Evolutionary conservation across 2,113 vertebrate species (phyloP), one percentile per base, ranked within the genome.

Genomic region (Aegotheles bennettii): DNA sequence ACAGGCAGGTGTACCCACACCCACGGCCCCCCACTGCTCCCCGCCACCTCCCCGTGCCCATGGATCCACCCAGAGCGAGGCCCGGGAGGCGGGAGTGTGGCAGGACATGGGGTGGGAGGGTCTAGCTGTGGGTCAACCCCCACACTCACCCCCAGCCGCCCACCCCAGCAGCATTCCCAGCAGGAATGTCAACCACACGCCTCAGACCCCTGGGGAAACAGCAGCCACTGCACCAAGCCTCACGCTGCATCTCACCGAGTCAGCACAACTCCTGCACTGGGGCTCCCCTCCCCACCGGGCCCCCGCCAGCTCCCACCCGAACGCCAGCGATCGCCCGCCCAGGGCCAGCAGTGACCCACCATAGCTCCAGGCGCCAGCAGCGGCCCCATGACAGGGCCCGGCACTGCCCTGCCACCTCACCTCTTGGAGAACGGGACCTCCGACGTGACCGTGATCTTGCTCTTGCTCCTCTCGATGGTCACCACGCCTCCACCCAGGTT

Each of bases 351-450:
- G 38, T 3, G 0, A 45, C 48, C 29, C 0, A 15, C 25, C 2
- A 0, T 1, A 2, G 35, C n/a, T n/a, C 47, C 1, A 1, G 33
- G 19, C 8, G 0, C 38, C 10, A 2, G 43, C 21, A 33, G 50
- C 67, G 51, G 36, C n/a, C 29, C 19, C 2, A 0, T 16, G 42
- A 20, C 7, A 0, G 28, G 2, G 3, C 36, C 33, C 0, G 0
- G 33, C 3, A 28, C 35, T 21, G 67, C 67, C 25, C 28, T 2
- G 0, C 17, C 7, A 2, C 23, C 95, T 81, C 97, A 99, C 99
- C 99, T 99, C 98, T 99, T 99, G 51, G 99, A 99, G 96, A 99
- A 99, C 2, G 99, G 99, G 87, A 99, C 98, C 96, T 99, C 99
- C 1, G 99, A 99, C 2, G 99, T 99, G 67, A 99, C 99, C 0